Base-by-base conservation (phyloP, 2,888 invertebrate species). In the Neocrepidodera transversa region DNA sequence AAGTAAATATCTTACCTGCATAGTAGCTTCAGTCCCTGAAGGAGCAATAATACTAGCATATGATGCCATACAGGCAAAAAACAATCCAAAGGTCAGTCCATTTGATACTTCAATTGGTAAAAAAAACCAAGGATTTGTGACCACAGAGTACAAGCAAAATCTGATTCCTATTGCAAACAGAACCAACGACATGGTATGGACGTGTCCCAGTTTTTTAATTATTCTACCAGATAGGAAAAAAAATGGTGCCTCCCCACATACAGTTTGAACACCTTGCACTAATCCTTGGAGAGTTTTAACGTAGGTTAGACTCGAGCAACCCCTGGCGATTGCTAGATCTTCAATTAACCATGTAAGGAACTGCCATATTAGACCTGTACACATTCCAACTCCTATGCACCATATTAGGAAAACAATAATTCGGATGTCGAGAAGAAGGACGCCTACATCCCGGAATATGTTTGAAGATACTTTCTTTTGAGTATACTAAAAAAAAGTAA, bases 261-360 rank as follows among this genome's bases (percentile, higher is more conserved):
- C 89, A 54, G 91, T 91, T 76, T 94, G 92, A n/a, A 76, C 68
- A 2, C 70, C 74, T 70, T 73, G 71, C 1, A 71, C 63, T 6
- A 77, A 54, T 49, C 83, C 84, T 69, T 83, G 78, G 10, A 84
- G 71, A 1, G 83, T 80, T 68, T 82, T 82, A 16, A 82, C 77
- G 72, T 78, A 78, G 0, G 70, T 67, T 68, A 48, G 79, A 74
- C 54, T 72, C 49, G 76, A 76, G 61, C 79, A 78, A 13, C 79
- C 79, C 57, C 78, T 76, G 0, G 73, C 76, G 2, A 71, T 74
- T 0, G 87, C 87, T 54, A 93, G 79, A 63, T 91, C 89, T 77
- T 94, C 93, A 10, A 92, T 79, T 67, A 90, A 86, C 90, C 92
- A 93, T 74, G 93, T 93, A 0, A 95, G 80, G 75, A 94, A 96